Base-by-base conservation (phyloP, 2,888 invertebrate species). In the Rhaphigaster nebulosa region DNA sequence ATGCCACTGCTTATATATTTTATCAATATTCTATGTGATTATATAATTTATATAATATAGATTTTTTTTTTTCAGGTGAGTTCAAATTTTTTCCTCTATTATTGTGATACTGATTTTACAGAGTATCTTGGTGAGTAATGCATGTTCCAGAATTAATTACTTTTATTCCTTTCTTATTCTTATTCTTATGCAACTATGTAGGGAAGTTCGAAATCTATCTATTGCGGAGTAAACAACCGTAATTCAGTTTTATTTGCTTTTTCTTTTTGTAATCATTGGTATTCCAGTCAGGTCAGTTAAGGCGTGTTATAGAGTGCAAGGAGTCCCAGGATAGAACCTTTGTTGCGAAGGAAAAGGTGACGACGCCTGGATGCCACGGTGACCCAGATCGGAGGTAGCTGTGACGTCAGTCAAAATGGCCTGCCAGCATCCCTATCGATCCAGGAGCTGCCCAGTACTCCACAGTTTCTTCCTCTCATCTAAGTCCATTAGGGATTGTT, bases 341-440 rank as follows among this genome's bases (percentile, higher is more conserved):
- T 76, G 70, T 76, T 76, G 70, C 34, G 70, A 76, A 76, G 70
- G 70, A 76, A 76, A 76, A 84, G 84, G 84, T 84, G 41, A 84
- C 45, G 84, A n/a, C 84, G 84, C 18, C 84, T 50, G 84, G 84
- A 45, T 84, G 84, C 84, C 84, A 84, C 84, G 45, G 84, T 84
- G 84, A 84, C 84, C 84, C 84, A 84, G 84, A 84, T 84, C 13
- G n/a, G 45, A 84, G 84, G 45, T 84, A n/a, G 84, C 45, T 45
- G 15, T 84, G 84, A 84, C 84, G 84, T 84, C 84, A 84, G 41
- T 50, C 80, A 84, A 84, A 50, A 84, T 84, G 84, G 84, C 84
- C 45, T 26, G 84, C 84, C 84, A 84, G 70, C 70, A 76, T 76
- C 70, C 70, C 34, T 76, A 76, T 76, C 70, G 70, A 76, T 76